A percentile compares a stretch with the other conserved stretches of the same genome.
These are phyloP conservation scores for Leptinotarsa defecta DNA, from an alignment of 1,140 invertebrate species.

Conservation along the genomic window DNA sequence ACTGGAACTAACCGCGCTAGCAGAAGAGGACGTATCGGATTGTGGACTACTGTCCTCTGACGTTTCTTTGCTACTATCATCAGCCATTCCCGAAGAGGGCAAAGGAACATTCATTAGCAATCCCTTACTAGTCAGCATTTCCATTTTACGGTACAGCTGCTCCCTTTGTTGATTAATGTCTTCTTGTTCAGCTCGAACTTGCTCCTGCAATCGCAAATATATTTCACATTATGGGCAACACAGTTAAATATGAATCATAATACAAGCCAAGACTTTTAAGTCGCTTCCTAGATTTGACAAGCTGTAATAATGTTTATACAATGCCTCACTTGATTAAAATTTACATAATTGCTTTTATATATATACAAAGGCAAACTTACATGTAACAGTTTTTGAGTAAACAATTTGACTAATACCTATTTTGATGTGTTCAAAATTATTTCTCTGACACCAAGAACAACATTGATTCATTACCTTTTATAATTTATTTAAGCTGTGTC, in stretches of 20 bases:
- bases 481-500: too few relatives aligned
- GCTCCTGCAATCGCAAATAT: slow-evolving; percentile 58
- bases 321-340: too few relatives aligned
- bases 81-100: slow-evolving; percentile 44
- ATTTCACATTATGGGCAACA: too few relatives aligned
- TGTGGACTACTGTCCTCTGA: slow-evolving; percentile 55
- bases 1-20: slow-evolving; percentile 46
- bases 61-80: slow-evolving; percentile 54
- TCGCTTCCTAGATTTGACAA: too few relatives aligned
- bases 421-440: too few relatives aligned
- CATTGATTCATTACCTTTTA: too few relatives aligned
- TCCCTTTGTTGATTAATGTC: slow-evolving; percentile 86
- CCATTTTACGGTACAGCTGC: slow-evolving; percentile 81
- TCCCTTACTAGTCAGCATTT: slow-evolving; percentile 75
- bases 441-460: too few relatives aligned
- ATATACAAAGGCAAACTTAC: too few relatives aligned
- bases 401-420: too few relatives aligned
- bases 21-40: slow-evolving; percentile 52
- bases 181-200: slow-evolving; percentile 73
- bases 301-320: neutral
- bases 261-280: neutral
- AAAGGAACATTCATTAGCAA: slow-evolving; percentile 62
- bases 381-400: too few relatives aligned
- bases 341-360: too few relatives aligned
- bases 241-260: neutral